Evolutionary conservation across 2,113 vertebrate species (phyloP).

Genomic region (Indri indri): DNA sequence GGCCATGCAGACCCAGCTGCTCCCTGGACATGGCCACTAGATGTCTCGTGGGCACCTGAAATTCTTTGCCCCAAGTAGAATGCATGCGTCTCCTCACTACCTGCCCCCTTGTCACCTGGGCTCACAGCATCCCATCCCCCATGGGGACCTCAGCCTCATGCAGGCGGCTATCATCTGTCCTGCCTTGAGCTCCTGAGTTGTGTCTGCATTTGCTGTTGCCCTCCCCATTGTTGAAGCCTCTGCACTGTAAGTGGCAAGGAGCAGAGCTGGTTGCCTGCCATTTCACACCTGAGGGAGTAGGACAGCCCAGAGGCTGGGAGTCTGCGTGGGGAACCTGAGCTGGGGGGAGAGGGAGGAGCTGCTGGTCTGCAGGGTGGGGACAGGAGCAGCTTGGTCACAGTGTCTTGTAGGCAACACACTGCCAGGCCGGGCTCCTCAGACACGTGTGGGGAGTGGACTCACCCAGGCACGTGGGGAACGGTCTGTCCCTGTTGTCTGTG

Average conservation of each 20-base stretch:
- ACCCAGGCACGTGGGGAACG: fast-evolving
- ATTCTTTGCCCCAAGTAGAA: background rate
- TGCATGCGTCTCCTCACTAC: background rate
- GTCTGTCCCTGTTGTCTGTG: background rate
- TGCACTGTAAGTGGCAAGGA: background rate
- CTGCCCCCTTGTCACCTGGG: background rate
- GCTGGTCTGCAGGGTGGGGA: background rate
- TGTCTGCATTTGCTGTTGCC: background rate
- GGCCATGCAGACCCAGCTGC: background rate
- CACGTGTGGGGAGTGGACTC: background rate
- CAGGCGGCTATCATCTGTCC: background rate
- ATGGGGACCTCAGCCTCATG: background rate
- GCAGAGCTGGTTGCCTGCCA: background rate
- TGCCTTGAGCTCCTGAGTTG: background rate
- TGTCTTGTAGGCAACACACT: background rate
- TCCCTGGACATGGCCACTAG: background rate
- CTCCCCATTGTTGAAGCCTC: background rate
- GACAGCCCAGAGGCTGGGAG: background rate
- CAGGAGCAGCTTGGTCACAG: background rate
- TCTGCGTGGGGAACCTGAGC: background rate
- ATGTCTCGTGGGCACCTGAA: background rate
- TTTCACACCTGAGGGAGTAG: background rate
- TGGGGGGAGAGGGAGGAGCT: background rate
- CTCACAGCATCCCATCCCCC: background rate
- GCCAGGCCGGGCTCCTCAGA: background rate